Evolutionary conservation across 2,113 vertebrate species (phyloP), one percentile per base, ranked within the genome.

Genomic region (Melanerpes formicivorus): DNA sequence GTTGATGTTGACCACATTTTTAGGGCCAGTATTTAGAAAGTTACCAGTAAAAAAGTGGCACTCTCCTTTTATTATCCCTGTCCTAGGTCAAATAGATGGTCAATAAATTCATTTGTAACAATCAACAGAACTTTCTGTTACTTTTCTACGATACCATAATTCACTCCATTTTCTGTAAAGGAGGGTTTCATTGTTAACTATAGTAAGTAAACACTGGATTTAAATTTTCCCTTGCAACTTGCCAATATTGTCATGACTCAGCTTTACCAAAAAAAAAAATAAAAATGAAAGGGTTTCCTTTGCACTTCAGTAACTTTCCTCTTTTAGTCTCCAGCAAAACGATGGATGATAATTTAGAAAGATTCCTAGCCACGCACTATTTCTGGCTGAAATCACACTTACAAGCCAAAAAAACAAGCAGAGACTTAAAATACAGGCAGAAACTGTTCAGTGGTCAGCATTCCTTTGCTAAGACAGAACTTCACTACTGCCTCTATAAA

Each of bases 151-250:
- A 17, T 22, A 76, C 46, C 26, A 15, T 66, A 87, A 69, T 48
- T 87, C 32, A 70, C 23, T 56, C 30, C 52, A 63, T 54, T 79
- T 79, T 66, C 65, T 59, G 30, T 67, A 92, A 72, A 89, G 40
- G 40, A 89, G 8, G 46, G 70, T 74, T 75, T 93, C 3, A 78
- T 74, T 76, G 27, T 85, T 78, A 92, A 71, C 48, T 75, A 30
- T 11, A 54, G 80, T 78, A 81, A 95, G 46, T 26, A 93, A 93
- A 92, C 32, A 93, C 5, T 34, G 88, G 60, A 90, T 88, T 80
- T 88, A 85, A 50, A 46, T 78, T 82, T 91, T 80, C 69, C 82
- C 62, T 73, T 85, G 67, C 34, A 82, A 80, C 18, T 77, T 83
- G 60, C 73, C 80, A 87, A 83, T 71, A n/a, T 85, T 64, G 46